These are phyloP conservation scores for Leucosticte australis DNA, from an alignment of 2,113 vertebrate species.

Conservation along the genomic window DNA sequence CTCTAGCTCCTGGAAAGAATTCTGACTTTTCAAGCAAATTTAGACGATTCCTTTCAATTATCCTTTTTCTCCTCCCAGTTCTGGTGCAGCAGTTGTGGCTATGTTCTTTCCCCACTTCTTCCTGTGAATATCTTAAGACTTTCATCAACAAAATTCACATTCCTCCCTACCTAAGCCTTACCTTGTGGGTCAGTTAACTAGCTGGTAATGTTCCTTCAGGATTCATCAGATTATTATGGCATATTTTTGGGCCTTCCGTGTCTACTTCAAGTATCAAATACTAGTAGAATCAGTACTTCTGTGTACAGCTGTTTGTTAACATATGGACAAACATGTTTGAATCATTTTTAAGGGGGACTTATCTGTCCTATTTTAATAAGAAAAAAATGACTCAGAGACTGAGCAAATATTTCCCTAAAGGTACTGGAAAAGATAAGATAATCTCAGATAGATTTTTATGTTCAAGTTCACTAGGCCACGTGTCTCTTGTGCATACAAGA, in stretches of 20 bases:
- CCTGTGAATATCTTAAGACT: neutral
- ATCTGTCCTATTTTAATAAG: neutral
- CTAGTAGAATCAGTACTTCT: neutral
- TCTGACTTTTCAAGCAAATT: neutral
- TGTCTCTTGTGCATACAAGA: neutral
- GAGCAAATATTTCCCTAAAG: neutral
- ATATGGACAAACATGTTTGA: neutral
- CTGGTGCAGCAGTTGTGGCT: neutral
- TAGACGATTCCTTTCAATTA: neutral
- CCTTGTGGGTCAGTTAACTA: neutral
- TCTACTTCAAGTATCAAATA: neutral
- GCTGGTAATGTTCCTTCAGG: neutral
- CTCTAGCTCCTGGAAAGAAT: neutral
- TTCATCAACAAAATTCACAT: neutral
- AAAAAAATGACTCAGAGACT: neutral
- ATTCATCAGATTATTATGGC: neutral
- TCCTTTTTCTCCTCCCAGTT: neutral
- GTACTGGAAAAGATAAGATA: neutral
- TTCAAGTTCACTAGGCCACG: neutral
- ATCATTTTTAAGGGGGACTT: neutral
- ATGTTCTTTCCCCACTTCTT: neutral
- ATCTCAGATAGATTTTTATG: neutral
- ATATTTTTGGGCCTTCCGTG: neutral
- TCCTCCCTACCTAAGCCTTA: neutral
- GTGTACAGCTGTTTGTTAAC: neutral